Percentiles rank a stretch among this genome's conserved stretches.
Conservation (phyloP, 2,888 invertebrate genomes). For the Lepas anatifera region DNA sequence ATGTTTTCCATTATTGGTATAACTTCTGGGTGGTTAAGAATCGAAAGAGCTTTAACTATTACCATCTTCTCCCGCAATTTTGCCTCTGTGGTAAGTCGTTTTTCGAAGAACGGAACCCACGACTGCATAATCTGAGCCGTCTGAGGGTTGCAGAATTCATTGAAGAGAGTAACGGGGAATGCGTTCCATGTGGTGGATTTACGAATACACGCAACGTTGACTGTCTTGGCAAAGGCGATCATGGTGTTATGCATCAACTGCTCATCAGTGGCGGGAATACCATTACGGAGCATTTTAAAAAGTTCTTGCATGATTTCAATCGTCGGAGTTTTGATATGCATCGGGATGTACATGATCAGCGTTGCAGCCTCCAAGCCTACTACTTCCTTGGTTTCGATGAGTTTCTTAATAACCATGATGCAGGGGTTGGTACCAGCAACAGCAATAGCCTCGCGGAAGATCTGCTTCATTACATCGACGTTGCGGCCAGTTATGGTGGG, state of each 20-base stretch:
- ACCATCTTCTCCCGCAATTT: conserved; percentile 8
- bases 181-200: conserved; percentile 24
- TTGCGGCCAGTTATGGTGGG: neutral
- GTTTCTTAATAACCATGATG: neutral
- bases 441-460: neutral
- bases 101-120: conserved; percentile 26
- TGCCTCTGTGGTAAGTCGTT: conserved; percentile 21
- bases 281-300: conserved; percentile 30
- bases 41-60: neutral
- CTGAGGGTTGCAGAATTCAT: conserved; percentile 26
- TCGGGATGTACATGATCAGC: conserved; percentile 23
- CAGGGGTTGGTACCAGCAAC: neutral
- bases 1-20: neutral
- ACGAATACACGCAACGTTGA: conserved; percentile 17
- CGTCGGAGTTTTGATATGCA: conserved; percentile 32
- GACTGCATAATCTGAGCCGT: conserved; percentile 22
- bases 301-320: conserved; percentile 29
- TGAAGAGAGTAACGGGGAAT: conserved; percentile 28
- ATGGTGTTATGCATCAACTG: neutral
- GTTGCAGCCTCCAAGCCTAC: neutral
- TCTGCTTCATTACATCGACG: neutral
- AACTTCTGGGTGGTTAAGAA: neutral
- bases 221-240: neutral
- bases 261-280: neutral
- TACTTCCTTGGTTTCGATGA: neutral